Evolutionary conservation across 2,888 invertebrate genomes (phyloP).

Genomic region (Hybos culiciformis): DNA sequence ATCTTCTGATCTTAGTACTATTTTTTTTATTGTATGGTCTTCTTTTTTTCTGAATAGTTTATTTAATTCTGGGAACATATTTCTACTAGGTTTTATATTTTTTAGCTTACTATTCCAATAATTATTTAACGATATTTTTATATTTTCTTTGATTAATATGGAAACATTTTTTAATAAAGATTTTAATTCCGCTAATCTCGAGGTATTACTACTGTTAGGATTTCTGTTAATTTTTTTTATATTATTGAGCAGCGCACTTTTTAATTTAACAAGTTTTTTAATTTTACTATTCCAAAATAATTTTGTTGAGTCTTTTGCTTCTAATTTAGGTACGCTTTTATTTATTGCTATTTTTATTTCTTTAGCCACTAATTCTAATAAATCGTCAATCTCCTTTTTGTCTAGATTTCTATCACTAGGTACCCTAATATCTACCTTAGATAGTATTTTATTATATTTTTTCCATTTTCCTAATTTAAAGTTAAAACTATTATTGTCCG

Average conservation of each 20-base stretch:
- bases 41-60: constrained; percentile 1
- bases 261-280: background rate
- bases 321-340: background rate
- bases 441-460: background rate
- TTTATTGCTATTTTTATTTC: background rate
- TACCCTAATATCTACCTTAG: background rate
- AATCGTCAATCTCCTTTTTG: background rate
- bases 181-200: background rate
- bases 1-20: background rate
- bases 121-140: background rate
- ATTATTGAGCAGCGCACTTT: background rate
- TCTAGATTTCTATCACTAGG: background rate
- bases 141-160: background rate
- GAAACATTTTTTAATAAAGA: background rate
- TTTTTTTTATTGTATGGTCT: background rate
- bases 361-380: background rate
- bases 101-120: background rate
- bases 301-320: background rate
- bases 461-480: background rate
- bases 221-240: background rate
- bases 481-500: background rate
- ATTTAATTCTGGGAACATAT: background rate
- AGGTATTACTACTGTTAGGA: background rate
- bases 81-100: background rate
- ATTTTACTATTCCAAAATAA: background rate